These are phyloP conservation scores for Chymomyza procnemis DNA, from an alignment of 2,888 invertebrate genomes.

Conservation along the genomic window DNA sequence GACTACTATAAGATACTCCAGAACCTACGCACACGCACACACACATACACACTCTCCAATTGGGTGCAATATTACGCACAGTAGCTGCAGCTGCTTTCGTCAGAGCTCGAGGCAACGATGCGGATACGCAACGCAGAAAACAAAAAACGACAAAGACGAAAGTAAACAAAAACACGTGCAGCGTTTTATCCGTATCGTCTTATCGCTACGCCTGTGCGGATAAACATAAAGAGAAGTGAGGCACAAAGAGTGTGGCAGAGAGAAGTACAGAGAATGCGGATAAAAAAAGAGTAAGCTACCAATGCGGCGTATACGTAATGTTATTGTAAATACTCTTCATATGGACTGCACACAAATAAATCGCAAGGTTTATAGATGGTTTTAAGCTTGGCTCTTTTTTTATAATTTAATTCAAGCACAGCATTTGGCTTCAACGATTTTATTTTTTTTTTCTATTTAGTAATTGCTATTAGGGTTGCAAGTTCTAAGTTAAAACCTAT, in stretches of 20 bases:
- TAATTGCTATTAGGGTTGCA: too few relatives aligned
- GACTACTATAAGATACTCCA: slow-evolving; percentile 18
- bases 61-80: slow-evolving; percentile 11
- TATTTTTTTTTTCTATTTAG: too few relatives aligned
- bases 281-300: slow-evolving; percentile 13
- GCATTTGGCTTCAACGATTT: background rate
- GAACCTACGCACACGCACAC: slow-evolving; percentile 6
- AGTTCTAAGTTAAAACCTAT: too few relatives aligned
- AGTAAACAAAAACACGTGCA: slow-evolving; percentile 70
- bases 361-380: background rate
- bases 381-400: background rate
- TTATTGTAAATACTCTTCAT: background rate
- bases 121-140: slow-evolving; percentile 23
- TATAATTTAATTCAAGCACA: background rate
- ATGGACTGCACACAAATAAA: background rate
- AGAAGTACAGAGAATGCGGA: slow-evolving; percentile 17
- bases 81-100: slow-evolving; percentile 22
- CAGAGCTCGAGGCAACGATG: slow-evolving; percentile 19
- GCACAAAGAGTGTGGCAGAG: background rate
- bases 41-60: slow-evolving; percentile 33
- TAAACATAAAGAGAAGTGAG: slow-evolving; percentile 55
- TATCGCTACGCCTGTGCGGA: slow-evolving; percentile 33
- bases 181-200: slow-evolving; percentile 43
- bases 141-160: slow-evolving; percentile 54
- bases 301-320: slow-evolving; percentile 28